Evolutionary conservation across 2,888 invertebrate species (phyloP).

Genomic region (Troides aeacus): DNA sequence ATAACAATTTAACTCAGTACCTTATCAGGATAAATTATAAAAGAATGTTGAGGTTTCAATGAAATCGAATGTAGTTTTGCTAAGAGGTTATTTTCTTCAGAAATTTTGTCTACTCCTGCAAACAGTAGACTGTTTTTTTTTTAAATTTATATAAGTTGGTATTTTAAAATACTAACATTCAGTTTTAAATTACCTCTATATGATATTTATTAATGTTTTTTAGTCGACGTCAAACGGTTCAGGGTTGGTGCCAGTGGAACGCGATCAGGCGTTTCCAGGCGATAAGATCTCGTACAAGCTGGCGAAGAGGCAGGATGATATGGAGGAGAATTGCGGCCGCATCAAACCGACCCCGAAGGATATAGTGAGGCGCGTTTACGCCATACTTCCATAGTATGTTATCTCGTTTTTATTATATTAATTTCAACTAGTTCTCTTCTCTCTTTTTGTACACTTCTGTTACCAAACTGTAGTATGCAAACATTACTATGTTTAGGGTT

Average conservation of each 20-base stretch:
- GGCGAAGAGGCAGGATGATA: conserved; percentile 37
- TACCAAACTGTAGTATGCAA: too few relatives aligned
- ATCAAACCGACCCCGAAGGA: conserved; percentile 51
- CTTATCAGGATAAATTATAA: too few relatives aligned
- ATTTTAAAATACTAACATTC: background rate
- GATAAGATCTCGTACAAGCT: conserved; percentile 51
- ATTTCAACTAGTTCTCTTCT: too few relatives aligned
- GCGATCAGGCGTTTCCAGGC: conserved; percentile 34
- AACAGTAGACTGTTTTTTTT: too few relatives aligned
- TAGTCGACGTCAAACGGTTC: conserved; percentile 12
- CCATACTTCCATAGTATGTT: conserved; percentile 67
- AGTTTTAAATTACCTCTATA: background rate
- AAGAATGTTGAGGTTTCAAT: too few relatives aligned
- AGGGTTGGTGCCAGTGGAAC: conserved; percentile 9
- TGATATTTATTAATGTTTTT: background rate
- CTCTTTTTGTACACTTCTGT: too few relatives aligned
- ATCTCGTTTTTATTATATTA: background rate
- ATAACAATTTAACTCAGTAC: too few relatives aligned
- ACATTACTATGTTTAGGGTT: too few relatives aligned
- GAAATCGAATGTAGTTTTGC: too few relatives aligned
- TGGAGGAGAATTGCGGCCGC: conserved; percentile 40
- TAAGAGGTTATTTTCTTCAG: too few relatives aligned
- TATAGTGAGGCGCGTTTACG: conserved; percentile 60
- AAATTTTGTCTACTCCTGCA: too few relatives aligned
- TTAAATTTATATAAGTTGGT: too few relatives aligned